Evolutionary conservation across 2,888 invertebrate genomes (phyloP).

Genomic region (Ochropleura leucogaster): DNA sequence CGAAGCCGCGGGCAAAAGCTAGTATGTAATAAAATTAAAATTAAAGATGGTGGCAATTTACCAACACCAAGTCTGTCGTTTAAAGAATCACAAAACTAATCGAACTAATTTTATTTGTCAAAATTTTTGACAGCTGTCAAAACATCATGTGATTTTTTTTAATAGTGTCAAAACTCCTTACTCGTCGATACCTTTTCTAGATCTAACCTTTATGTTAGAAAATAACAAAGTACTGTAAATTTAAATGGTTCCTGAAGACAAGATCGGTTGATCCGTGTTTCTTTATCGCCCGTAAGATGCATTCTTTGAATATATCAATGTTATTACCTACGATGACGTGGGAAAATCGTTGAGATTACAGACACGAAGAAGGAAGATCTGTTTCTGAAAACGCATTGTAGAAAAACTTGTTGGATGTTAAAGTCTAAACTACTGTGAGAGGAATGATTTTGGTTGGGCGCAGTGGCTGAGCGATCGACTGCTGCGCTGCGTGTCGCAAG

Average conservation of each 20-base stretch:
- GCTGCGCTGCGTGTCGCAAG: too few relatives aligned
- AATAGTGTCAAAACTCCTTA: neutral
- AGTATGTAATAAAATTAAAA: neutral
- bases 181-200: constrained; percentile 3
- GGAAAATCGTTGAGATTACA: constrained; percentile 40
- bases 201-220: constrained; percentile 53
- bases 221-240: constrained; percentile 65
- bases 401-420: constrained; percentile 23
- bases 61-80: neutral
- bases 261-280: constrained; percentile 63
- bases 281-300: constrained; percentile 60
- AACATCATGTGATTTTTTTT: neutral
- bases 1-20: too few relatives aligned
- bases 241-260: constrained; percentile 67
- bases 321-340: constrained; percentile 50
- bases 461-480: too few relatives aligned
- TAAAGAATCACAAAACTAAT: neutral
- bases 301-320: constrained; percentile 62
- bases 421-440: constrained; percentile 10
- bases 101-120: neutral
- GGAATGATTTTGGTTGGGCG: neutral
- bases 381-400: constrained; percentile 39
- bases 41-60: neutral
- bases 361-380: constrained; percentile 3
- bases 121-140: neutral